phyloP scores from a whole-genome alignment of 2,113 vertebrate species.

The Campylomormyrus tamandua region DNA sequence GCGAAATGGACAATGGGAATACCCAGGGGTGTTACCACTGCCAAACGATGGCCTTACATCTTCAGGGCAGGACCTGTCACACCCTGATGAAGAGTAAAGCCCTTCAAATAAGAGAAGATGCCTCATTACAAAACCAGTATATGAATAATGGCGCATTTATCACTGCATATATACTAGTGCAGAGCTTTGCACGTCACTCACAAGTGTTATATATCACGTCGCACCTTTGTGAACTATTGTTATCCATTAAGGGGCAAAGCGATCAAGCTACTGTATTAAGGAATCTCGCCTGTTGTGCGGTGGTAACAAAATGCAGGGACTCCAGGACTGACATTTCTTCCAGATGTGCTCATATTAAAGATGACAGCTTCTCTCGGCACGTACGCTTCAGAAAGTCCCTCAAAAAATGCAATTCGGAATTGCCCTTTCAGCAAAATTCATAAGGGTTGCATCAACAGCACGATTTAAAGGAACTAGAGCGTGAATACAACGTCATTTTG shows the following conservation, averaged over 20 bases:
- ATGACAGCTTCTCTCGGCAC: background rate
- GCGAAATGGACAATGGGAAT: background rate
- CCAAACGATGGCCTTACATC: background rate
- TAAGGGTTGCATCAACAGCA: background rate
- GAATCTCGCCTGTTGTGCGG: background rate
- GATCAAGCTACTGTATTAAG: background rate
- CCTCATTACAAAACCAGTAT: background rate
- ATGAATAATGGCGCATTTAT: background rate
- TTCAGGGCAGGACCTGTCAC: background rate
- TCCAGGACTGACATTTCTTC: background rate
- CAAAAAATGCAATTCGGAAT: background rate
- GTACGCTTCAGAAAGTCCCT: background rate
- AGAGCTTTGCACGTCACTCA: background rate
- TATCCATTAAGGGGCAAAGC: background rate
- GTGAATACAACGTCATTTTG: conserved; percentile 13
- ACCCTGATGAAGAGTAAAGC: background rate
- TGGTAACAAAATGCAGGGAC: background rate
- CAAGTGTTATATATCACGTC: background rate
- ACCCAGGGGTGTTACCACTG: background rate
- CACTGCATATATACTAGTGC: background rate
- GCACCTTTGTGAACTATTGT: background rate
- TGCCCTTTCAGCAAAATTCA: background rate
- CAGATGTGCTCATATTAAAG: background rate
- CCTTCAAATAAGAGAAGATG: background rate
- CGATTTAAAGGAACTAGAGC: conserved; percentile 19